phyloP scores from a whole-genome alignment of 2,113 vertebrate species.

The Rhinoderma darwinii region DNA sequence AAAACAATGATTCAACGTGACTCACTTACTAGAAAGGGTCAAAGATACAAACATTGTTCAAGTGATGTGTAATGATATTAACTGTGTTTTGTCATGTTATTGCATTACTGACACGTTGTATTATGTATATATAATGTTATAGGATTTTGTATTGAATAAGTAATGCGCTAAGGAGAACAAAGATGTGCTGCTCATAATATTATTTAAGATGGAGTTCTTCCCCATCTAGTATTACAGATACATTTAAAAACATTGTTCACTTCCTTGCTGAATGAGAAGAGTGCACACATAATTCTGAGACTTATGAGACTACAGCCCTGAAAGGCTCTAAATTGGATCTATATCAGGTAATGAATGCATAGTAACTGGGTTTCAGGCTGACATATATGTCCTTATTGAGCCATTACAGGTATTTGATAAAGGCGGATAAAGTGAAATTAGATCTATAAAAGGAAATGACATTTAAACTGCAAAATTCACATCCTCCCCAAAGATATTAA shows the following conservation, averaged over 20 bases:
- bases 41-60: slow-evolving; percentile 3
- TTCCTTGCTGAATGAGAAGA: slow-evolving; percentile 10
- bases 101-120: slow-evolving; percentile 26
- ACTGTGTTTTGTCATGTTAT: neutral
- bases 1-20: slow-evolving; percentile 53
- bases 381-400: slow-evolving; percentile 20
- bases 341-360: slow-evolving; percentile 1
- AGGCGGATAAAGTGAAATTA: neutral
- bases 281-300: neutral
- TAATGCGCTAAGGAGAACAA: slow-evolving; percentile 17
- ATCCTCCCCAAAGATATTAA: neutral
- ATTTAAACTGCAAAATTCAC: neutral
- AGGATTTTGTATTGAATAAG: slow-evolving; percentile 23
- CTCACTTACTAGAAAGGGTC: slow-evolving; percentile 38
- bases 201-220: neutral
- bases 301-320: neutral
- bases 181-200: slow-evolving; percentile 1
- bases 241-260: slow-evolving; percentile 13
- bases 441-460: neutral
- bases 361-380: neutral
- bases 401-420: slow-evolving; percentile 8
- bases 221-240: slow-evolving; percentile 26
- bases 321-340: slow-evolving; percentile 25
- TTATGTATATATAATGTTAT: slow-evolving; percentile 5
- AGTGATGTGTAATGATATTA: slow-evolving; percentile 35